Base-by-base conservation (phyloP, 2,888 invertebrate species). In the Thymelicus sylvestris region DNA sequence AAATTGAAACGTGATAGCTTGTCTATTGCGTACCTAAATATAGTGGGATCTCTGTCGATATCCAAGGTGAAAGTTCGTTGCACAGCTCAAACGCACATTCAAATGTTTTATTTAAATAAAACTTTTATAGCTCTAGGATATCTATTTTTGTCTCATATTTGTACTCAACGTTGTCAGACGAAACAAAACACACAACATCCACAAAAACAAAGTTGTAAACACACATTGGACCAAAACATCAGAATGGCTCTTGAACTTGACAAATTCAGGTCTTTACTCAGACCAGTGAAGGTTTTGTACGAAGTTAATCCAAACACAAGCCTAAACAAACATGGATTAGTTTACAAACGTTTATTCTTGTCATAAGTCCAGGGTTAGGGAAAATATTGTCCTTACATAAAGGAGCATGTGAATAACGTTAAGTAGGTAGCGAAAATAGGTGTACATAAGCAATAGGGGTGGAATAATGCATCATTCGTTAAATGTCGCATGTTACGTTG, bases 261-360 rank as follows among this genome's bases (percentile, higher is more conserved):
- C 47, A 52, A 47, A 44, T 47, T 24, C 44, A 31, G 48, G 63
- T 24, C 63, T 48, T 63, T 47, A 63, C 24, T 10, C 48, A 24
- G 31, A n/a, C 38, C 13, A 48, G 47, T 24, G 31, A 31, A 64
- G 62, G 47, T 63, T 63, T 74, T 61, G 67, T 72, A 74, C 73
- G 67, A 75, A 77, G 74, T 74, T 76, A 71, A 73, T 74, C 73
- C 71, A 76, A 76, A 75, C 74, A 76, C 50, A 10, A 64, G 44
- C 76, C 76, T 78, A 75, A 67, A 68, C 72, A 74, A 75, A 77
- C 75, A 78, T 24, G 72, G 74, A 74, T 76, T 73, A 73, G 74
- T 76, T 77, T 74, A 67, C 73, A 67, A 57, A 69, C 74, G 73
- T 74, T 74, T 76, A 70, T 75, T 73, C 73, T 73, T 76, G 77